A percentile compares a stretch with the other conserved stretches of the same genome.
These are phyloP conservation scores for Thalassarche chlororhynchos DNA, from an alignment of 2,113 vertebrate genomes.

Conservation along the genomic window DNA sequence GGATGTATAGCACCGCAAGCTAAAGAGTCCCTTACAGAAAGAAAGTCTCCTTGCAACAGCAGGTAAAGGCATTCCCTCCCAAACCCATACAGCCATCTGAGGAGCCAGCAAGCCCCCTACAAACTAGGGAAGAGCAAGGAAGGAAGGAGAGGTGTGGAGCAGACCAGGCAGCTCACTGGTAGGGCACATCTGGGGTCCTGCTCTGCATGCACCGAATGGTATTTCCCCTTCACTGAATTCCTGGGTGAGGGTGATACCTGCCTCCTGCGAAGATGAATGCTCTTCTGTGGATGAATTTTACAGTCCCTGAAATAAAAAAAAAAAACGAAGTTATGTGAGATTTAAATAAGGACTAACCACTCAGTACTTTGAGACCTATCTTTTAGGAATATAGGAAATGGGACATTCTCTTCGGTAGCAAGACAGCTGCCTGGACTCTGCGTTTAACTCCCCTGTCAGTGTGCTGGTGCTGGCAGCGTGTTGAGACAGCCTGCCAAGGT, in stretches of 20 bases:
- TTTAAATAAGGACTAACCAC: not conserved
- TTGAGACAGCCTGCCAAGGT: not conserved
- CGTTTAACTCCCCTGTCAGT: not conserved
- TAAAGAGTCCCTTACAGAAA: not conserved
- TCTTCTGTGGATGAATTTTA: not conserved
- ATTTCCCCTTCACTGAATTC: not conserved
- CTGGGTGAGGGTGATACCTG: not conserved
- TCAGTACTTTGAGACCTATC: not conserved
- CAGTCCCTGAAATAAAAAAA: not conserved
- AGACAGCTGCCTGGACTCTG: not conserved
- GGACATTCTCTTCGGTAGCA: not conserved
- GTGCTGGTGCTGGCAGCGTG: not conserved
- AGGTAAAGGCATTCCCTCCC: not conserved
- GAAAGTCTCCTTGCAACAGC: not conserved
- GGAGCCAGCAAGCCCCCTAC: rapidly evolving
- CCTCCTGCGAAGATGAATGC: not conserved
- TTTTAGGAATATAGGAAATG: not conserved
- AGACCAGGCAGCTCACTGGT: not conserved
- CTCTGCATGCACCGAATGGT: not conserved
- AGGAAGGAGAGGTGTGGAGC: not conserved
- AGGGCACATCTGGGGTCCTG: not conserved
- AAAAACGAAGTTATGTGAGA: not conserved
- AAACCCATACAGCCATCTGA: not conserved
- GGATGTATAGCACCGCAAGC: not conserved
- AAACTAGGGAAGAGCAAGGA: not conserved